Evolutionary conservation across 2,113 vertebrate species (phyloP).

Genomic region (Chlamydotis undulata): DNA sequence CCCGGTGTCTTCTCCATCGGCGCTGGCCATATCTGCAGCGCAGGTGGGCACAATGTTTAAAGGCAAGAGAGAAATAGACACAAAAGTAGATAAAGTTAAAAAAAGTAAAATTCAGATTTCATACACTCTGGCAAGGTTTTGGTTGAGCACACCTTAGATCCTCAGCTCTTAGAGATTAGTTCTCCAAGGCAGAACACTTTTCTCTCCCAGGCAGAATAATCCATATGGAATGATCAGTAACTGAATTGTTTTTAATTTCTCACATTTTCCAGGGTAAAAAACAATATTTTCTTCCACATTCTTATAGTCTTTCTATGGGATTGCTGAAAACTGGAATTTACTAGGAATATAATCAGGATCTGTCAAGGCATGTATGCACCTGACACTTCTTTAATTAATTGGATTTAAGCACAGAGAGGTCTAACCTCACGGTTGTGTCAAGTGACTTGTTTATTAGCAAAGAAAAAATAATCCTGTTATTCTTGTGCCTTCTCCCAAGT

Average conservation of each 20-base stretch:
- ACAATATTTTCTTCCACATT: neutral
- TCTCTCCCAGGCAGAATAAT: neutral
- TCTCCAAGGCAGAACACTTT: neutral
- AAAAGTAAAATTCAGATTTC: neutral
- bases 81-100: neutral
- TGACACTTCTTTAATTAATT: neutral
- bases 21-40: fast-evolving
- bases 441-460: neutral
- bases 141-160: neutral
- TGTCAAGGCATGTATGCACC: neutral
- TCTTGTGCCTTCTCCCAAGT: neutral
- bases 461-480: neutral
- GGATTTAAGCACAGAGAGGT: neutral
- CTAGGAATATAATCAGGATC: neutral
- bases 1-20: neutral
- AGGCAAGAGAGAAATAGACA: neutral
- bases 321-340: neutral
- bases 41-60: neutral
- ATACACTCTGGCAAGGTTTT: neutral
- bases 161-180: neutral
- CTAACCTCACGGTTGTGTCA: neutral
- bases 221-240: neutral
- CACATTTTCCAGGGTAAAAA: neutral
- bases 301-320: neutral
- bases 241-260: neutral